Evolutionary conservation across 2,797 vertebrate genomes (phyloP).

Genomic region (Rallus crepitans): DNA sequence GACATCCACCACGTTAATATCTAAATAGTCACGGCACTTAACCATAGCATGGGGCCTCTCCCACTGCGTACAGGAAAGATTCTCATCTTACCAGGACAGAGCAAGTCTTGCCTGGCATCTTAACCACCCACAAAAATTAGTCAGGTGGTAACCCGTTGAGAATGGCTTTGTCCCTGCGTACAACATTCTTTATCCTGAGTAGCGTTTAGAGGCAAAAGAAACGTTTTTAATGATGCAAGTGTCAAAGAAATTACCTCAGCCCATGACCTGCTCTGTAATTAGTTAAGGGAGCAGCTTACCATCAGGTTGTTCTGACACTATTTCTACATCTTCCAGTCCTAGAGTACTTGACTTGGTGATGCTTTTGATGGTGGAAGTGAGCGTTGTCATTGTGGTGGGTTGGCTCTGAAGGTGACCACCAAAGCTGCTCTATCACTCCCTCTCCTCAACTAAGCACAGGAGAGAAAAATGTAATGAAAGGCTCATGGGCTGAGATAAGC

Average conservation of each 20-base stretch:
- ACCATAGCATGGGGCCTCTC: not conserved
- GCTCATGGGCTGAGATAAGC: too few relatives aligned
- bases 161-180: not conserved
- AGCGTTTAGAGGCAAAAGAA: not conserved
- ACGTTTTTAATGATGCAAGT: not conserved
- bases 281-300: not conserved
- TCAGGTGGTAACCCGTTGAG: not conserved
- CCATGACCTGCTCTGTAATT: not conserved
- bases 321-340: not conserved
- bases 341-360: not conserved
- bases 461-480: too few relatives aligned
- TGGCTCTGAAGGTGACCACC: too few relatives aligned
- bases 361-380: not conserved
- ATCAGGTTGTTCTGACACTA: not conserved
- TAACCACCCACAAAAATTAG: constrained; percentile 16
- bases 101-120: not conserved
- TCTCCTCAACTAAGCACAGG: too few relatives aligned
- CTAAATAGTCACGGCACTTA: not conserved
- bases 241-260: not conserved
- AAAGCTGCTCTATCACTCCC: too few relatives aligned
- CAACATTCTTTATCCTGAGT: not conserved
- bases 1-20: not conserved
- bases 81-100: not conserved
- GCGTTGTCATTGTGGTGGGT: not conserved
- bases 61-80: not conserved